Evolutionary conservation across 2,888 invertebrate species (phyloP).

Genomic region (Tuberolachnus salignus): DNA sequence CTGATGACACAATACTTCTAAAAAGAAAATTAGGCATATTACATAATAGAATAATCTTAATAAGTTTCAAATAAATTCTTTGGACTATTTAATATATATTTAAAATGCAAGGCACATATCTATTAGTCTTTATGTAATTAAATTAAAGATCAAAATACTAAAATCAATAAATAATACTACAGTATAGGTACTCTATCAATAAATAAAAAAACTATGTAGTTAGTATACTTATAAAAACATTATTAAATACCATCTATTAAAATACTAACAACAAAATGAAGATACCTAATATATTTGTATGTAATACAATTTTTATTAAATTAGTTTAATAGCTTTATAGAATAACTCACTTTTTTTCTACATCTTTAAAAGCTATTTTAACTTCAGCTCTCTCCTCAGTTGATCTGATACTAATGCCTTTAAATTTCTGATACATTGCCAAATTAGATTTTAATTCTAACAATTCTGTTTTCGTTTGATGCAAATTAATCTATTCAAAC

Average conservation of each 20-base stretch:
- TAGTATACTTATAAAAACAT: too few relatives aligned
- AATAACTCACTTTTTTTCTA: constrained; percentile 38
- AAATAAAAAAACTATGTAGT: too few relatives aligned
- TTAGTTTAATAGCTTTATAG: neutral
- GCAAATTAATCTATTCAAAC: constrained; percentile 26
- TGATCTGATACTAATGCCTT: constrained; percentile 30
- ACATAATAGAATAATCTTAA: too few relatives aligned
- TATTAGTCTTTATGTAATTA: too few relatives aligned
- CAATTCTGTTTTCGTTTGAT: constrained; percentile 22
- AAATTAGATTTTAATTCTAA: constrained; percentile 35
- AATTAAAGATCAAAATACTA: too few relatives aligned
- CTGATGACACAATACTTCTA: constrained; percentile 68
- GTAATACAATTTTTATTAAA: neutral
- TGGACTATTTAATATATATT: neutral
- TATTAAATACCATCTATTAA: too few relatives aligned
- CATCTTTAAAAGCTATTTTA: constrained; percentile 41
- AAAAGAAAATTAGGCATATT: too few relatives aligned
- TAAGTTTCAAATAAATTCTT: neutral
- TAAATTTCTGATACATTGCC: constrained; percentile 39
- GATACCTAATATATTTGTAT: too few relatives aligned
- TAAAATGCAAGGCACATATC: too few relatives aligned
- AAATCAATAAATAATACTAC: too few relatives aligned
- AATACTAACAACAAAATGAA: too few relatives aligned
- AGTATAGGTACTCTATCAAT: too few relatives aligned
- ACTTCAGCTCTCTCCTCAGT: constrained; percentile 49